Evolutionary conservation across 1,140 invertebrate species (phyloP), one percentile per base, ranked within the genome.

Genomic region (Aphidius gifuensis): DNA sequence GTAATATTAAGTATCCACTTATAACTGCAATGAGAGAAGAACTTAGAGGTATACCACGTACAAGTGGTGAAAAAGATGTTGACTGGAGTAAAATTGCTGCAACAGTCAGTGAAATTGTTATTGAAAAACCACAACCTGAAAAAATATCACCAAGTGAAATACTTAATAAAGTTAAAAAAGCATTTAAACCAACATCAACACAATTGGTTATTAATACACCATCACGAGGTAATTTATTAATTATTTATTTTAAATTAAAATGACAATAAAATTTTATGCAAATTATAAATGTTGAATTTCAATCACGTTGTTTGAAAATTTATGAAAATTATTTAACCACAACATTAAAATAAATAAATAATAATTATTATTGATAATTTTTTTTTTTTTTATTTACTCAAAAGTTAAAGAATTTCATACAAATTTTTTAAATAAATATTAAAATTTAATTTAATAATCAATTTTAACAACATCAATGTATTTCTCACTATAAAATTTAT

Each of bases 11-110:
- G 75, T 97, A 95, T 77, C 94, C 95, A 0, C 78, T 97, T 9
- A 95, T 97, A 71, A 89, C 91, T 38, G 92, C 92, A 21, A 97
- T 97, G 87, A 88, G 91, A 61, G 93, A 97, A 77, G 93, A 96
- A 77, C 82, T 97, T 0, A 73, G 88, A 4, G 93, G 93, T 21
- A 88, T 92, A 11, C 89, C 91, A 7, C 84, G 93, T 66, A 89
- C 88, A 42, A 87, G 89, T 64, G 86, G 90, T 71, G 88, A 88
- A 2, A 92, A 93, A 76, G 92, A 94, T 69, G 84, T 94, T 0
- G 92, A 95, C 74, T 95, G 93, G 93, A 82, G 85, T 8, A 83
- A 86, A 11, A 85, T 94, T 1, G 92, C 89, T 64, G 78, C 85
- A 21, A 85, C 83, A 0, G 79, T 84, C 5, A 80, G 80, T 3